Evolutionary conservation across 1,140 invertebrate species (phyloP).

Genomic region (Lamellibrachia luymesi): DNA sequence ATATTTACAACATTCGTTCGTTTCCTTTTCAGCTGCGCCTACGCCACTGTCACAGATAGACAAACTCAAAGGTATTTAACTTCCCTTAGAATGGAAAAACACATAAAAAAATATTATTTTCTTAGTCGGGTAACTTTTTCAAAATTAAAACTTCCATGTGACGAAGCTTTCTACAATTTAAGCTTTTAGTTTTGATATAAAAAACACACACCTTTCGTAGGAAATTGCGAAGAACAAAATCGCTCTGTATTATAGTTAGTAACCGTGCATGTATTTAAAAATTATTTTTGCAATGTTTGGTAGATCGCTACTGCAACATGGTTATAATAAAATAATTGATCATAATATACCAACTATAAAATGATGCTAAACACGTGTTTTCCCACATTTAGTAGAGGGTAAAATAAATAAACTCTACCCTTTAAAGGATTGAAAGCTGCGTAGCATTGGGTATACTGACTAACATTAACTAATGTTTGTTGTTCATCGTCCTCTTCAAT

Average conservation of each 20-base stretch:
- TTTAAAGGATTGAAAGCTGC: background rate
- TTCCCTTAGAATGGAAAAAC: background rate
- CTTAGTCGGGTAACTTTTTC: background rate
- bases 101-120: background rate
- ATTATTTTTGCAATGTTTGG: background rate
- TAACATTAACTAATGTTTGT: background rate
- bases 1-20: background rate
- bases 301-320: background rate
- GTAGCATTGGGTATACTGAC: background rate
- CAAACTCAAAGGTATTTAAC: background rate
- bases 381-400: background rate
- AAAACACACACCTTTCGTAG: no score
- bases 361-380: background rate
- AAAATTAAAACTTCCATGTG: background rate
- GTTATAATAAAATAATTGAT: background rate
- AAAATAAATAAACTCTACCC: background rate
- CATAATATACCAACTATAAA: background rate
- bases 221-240: no score
- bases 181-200: background rate
- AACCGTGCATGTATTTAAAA: background rate
- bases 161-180: background rate
- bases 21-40: background rate
- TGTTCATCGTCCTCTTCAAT: background rate
- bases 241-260: no score
- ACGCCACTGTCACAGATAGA: background rate